These are phyloP conservation scores for Drosophila eugracilis DNA, from an alignment of 1,140 invertebrate genomes.

Conservation along the genomic window DNA sequence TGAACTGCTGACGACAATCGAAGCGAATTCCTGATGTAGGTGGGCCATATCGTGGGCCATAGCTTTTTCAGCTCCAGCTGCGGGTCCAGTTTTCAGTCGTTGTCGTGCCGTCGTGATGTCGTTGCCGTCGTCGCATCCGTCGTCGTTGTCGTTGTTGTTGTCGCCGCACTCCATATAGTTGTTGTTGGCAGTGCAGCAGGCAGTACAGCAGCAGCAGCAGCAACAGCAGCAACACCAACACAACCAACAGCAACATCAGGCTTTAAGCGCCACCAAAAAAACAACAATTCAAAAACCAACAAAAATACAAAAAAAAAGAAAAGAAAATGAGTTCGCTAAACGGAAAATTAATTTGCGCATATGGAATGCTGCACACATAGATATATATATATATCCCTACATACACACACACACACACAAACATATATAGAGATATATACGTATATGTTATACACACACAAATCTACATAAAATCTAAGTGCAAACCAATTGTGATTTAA, in stretches of 20 bases:
- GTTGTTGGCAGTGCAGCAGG: conserved; percentile 40
- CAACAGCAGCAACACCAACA: conserved; percentile 4
- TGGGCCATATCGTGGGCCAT: conserved; percentile 44
- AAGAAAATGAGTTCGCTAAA: conserved; percentile 25
- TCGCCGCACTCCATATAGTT: conserved; percentile 53
- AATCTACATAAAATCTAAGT: conserved; percentile 60
- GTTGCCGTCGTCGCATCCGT: conserved; percentile 82
- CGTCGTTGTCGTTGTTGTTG: conserved; percentile 64
- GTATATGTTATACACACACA: conserved; percentile 61
- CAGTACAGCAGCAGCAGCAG: conserved; percentile 25
- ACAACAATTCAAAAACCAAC: conserved; percentile 27
- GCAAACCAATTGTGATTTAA: conserved; percentile 76
- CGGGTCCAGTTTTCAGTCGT: conserved; percentile 74
- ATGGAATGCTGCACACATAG: conserved; percentile 67
- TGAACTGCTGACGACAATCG: conserved; percentile 59
- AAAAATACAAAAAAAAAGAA: conserved; percentile 15
- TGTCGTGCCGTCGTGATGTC: conserved; percentile 84
- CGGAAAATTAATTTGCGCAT: conserved; percentile 58
- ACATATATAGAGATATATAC: conserved; percentile 36
- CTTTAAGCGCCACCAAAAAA: conserved; percentile 35
- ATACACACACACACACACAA: conserved; percentile 20
- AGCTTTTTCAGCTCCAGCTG: conserved; percentile 54
- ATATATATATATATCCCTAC: conserved; percentile 28
- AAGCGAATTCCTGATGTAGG: conserved; percentile 55
- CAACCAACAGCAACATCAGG: conserved; percentile 25